A percentile compares a stretch with the other conserved stretches of the same genome.
These are phyloP conservation scores for Dermolepida albohirtum DNA, from an alignment of 2,888 invertebrate genomes.

Conservation along the genomic window DNA sequence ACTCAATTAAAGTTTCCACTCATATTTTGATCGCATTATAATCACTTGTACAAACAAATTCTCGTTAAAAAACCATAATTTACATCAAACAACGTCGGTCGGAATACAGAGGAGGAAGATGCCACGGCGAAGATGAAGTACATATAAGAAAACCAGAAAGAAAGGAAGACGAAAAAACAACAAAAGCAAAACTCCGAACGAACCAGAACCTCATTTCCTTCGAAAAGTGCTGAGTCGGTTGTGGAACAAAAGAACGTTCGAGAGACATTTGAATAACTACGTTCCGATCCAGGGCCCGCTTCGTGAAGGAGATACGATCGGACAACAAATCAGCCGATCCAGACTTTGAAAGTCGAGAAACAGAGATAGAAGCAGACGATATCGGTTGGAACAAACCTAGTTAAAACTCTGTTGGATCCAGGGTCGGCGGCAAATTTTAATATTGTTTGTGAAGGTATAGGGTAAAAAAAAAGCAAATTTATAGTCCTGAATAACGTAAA, in stretches of 20 bases:
- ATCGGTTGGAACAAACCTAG: slow-evolving; percentile 17
- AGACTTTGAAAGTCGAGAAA: slow-evolving; percentile 10
- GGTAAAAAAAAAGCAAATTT: background rate
- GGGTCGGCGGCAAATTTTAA: slow-evolving; percentile 11
- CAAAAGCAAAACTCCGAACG: slow-evolving; percentile 23
- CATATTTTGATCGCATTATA: slow-evolving; percentile 30
- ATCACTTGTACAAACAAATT: slow-evolving; percentile 43
- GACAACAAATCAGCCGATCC: slow-evolving; percentile 53
- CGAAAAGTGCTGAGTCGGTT: slow-evolving; percentile 45
- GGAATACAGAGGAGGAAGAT: slow-evolving; percentile 7
- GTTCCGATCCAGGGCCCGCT: slow-evolving; percentile 49
- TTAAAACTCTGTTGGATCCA: slow-evolving; percentile 10
- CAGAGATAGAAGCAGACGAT: slow-evolving; percentile 1
- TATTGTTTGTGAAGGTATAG: no score
- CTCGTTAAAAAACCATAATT: slow-evolving; percentile 45
- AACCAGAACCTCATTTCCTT: slow-evolving; percentile 39
- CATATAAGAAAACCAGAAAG: slow-evolving; percentile 2
- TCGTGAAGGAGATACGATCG: slow-evolving; percentile 55
- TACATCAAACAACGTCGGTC: slow-evolving; percentile 36
- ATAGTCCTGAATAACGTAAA: no score
- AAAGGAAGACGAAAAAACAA: slow-evolving; percentile 26
- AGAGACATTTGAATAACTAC: slow-evolving; percentile 53
- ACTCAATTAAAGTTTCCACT: slow-evolving; percentile 9
- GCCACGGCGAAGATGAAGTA: slow-evolving; percentile 6
- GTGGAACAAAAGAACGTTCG: slow-evolving; percentile 40